Evolutionary conservation across 2,888 invertebrate species (phyloP).

Genomic region (Neelides folsomi): DNA sequence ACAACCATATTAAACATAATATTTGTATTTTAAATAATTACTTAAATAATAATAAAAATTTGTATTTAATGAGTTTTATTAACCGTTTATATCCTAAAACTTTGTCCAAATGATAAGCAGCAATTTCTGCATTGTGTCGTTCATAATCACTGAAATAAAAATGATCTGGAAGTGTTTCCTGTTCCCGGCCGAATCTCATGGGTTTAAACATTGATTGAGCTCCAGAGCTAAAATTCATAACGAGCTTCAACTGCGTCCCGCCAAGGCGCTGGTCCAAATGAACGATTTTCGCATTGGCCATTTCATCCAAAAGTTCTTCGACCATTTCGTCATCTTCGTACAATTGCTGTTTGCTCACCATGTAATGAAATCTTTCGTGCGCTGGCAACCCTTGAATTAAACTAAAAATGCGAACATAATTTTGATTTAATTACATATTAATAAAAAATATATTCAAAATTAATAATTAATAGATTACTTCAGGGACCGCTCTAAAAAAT

Average conservation of each 20-base stretch:
- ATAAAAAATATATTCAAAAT: no score
- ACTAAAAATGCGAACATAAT: slow-evolving; percentile 44
- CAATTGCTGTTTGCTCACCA: slow-evolving; percentile 75
- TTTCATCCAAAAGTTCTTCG: slow-evolving; percentile 61
- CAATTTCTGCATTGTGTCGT: slow-evolving; percentile 95
- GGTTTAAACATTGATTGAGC: slow-evolving; percentile 93
- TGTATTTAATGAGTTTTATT: no score
- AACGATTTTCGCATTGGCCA: slow-evolving; percentile 63
- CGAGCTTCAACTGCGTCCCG: slow-evolving; percentile 91
- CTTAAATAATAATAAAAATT: no score
- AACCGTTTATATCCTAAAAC: slow-evolving; percentile 67
- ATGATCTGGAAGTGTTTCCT: slow-evolving; percentile 94
- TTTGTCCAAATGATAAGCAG: slow-evolving; percentile 95
- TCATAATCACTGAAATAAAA: slow-evolving; percentile 99
- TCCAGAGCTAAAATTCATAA: slow-evolving; percentile 80
- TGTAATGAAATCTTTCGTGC: slow-evolving; percentile 77
- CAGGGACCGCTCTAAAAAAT: no score
- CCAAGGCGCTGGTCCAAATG: slow-evolving; percentile 89
- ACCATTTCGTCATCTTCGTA: slow-evolving; percentile 62
- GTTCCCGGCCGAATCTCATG: slow-evolving; percentile 92
- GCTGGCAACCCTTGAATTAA: slow-evolving; percentile 53
- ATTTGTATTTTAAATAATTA: no score
- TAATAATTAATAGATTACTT: no score
- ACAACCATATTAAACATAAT: no score
- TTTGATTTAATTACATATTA: background rate